Evolutionary conservation across 2,797 vertebrate genomes (phyloP).

Genomic region (Bryconaethiops microstoma): DNA sequence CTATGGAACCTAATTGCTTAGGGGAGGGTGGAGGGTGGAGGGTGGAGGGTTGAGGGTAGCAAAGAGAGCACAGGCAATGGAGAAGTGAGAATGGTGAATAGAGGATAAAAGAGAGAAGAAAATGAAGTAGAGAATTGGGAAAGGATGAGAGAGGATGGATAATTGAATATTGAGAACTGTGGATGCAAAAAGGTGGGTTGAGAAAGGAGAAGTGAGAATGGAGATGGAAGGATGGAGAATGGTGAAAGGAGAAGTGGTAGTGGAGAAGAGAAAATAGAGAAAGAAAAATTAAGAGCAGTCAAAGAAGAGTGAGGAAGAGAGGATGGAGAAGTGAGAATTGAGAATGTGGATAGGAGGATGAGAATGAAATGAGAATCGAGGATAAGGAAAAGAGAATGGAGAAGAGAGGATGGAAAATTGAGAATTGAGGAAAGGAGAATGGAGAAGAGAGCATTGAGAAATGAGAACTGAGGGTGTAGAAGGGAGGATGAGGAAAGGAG

Average conservation of each 20-base stretch:
- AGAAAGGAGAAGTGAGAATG: neutral
- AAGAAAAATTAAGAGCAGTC: too few species aligned
- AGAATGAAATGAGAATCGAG: neutral
- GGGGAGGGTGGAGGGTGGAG: neutral
- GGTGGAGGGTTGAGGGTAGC: neutral
- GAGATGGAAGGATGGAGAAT: neutral
- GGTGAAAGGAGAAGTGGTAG: neutral
- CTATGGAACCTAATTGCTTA: neutral
- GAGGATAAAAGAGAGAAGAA: neutral
- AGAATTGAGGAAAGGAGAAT: neutral
- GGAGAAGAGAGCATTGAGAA: neutral
- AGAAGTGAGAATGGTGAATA: neutral
- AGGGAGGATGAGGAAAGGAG: neutral
- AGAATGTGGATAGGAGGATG: too few species aligned
- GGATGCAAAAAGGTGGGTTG: too few species aligned
- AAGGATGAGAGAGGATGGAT: neutral
- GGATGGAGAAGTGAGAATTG: neutral
- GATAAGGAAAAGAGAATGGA: neutral
- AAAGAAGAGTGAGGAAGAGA: too few species aligned
- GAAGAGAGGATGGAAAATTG: neutral
- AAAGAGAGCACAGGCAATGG: neutral
- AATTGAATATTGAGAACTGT: too few species aligned
- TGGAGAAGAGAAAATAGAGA: too few species aligned
- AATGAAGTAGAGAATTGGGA: neutral
- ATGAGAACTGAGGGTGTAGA: too few species aligned